A percentile compares a stretch with the other conserved stretches of the same genome.
phyloP scores from a whole-genome alignment of 2,888 invertebrate genomes.

The Leptopilina syphax region DNA sequence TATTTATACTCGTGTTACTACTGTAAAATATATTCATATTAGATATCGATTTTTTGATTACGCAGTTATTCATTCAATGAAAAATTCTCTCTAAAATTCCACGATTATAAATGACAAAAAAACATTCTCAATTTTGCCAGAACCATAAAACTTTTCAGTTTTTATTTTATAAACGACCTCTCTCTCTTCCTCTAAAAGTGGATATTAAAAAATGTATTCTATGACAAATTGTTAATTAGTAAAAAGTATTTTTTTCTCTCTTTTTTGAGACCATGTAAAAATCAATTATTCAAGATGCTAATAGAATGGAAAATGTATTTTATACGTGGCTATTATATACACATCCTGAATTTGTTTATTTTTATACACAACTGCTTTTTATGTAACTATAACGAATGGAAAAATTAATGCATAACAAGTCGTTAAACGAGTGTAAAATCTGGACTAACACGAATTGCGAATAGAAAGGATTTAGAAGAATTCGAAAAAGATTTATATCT shows the following conservation, averaged over 20 bases:
- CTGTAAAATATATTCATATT: too few species aligned
- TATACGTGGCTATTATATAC: not conserved
- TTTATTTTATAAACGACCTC: too few species aligned
- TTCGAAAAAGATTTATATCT: not conserved
- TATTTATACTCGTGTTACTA: too few species aligned
- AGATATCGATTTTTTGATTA: too few species aligned
- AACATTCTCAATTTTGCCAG: too few species aligned
- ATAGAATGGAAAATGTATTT: not conserved
- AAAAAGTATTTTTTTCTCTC: not conserved
- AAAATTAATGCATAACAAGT: slow-evolving; percentile 14
- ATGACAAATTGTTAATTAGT: not conserved
- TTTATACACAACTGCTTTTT: not conserved
- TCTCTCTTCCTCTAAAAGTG: too few species aligned
- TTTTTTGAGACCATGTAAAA: not conserved
- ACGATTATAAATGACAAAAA: too few species aligned
- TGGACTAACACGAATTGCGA: not conserved
- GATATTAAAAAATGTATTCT: too few species aligned
- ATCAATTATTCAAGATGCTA: not conserved
- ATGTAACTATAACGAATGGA: slow-evolving; percentile 4
- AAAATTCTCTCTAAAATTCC: too few species aligned
- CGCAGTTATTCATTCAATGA: too few species aligned
- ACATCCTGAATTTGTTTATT: slow-evolving; percentile 4
- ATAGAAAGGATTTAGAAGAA: not conserved
- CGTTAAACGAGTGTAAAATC: not conserved
- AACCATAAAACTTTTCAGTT: too few species aligned